Percentiles rank a stretch among this genome's conserved stretches.
phyloP scores from a whole-genome alignment of 2,888 invertebrate species.

The Drosophila rellima region DNA sequence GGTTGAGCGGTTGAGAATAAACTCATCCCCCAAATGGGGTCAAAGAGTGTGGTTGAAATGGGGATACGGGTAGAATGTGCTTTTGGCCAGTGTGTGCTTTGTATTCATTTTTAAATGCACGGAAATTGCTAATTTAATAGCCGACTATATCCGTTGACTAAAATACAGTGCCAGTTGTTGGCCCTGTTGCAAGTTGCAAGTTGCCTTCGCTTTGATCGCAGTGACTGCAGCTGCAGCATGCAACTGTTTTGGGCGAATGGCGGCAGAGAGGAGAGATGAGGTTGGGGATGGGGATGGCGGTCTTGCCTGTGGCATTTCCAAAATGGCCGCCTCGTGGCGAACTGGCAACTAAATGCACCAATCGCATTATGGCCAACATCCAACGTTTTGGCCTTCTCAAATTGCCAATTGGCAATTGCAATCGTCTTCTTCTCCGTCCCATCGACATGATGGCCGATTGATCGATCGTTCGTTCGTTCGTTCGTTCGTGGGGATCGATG shows the following conservation, averaged over 20 bases:
- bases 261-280: not conserved
- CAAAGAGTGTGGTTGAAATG: not conserved
- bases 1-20: conserved; percentile 21
- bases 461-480: conserved; percentile 46
- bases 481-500: conserved; percentile 33
- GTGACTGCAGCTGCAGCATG: conserved; percentile 21
- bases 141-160: conserved; percentile 66
- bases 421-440: conserved; percentile 12
- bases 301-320: conserved; percentile 47
- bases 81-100: conserved; percentile 24
- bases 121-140: conserved; percentile 82
- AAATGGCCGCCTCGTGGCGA: conserved; percentile 67
- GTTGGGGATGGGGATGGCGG: not conserved
- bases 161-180: conserved; percentile 4
- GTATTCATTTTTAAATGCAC: conserved; percentile 61
- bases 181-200: conserved; percentile 9
- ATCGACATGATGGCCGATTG: conserved; percentile 57
- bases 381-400: conserved; percentile 69
- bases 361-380: conserved; percentile 74
- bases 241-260: conserved; percentile 1
- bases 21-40: not conserved
- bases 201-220: conserved; percentile 5
- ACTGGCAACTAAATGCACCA: conserved; percentile 77
- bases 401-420: conserved; percentile 63
- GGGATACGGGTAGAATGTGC: not conserved